Percentiles rank a stretch among this genome's conserved stretches.
These are phyloP conservation scores for Coptodon rendalli DNA, from an alignment of 2,113 vertebrate species.

Conservation along the genomic window DNA sequence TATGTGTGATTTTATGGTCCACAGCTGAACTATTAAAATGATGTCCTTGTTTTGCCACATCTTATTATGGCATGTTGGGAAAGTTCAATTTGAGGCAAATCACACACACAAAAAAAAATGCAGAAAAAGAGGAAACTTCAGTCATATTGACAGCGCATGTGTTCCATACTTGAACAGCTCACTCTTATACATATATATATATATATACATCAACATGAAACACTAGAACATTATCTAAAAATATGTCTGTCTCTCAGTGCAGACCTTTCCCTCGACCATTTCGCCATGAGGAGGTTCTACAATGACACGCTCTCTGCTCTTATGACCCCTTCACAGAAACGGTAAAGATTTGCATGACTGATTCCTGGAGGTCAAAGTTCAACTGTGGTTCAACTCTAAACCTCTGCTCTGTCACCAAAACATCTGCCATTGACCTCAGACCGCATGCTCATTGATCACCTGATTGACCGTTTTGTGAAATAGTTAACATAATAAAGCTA, in stretches of 20 bases:
- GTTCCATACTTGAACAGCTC: neutral
- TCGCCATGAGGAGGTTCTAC: slow-evolving; percentile 91
- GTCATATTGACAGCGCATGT: neutral
- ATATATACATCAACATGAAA: neutral
- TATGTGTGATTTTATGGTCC: neutral
- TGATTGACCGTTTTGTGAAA: neutral
- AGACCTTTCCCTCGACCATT: slow-evolving; percentile 88
- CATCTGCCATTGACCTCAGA: neutral
- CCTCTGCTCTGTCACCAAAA: neutral
- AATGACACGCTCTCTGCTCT: slow-evolving; percentile 82
- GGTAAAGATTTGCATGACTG: slow-evolving; percentile 60
- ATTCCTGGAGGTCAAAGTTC: neutral
- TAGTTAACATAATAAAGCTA: neutral
- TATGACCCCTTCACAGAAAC: slow-evolving; percentile 90
- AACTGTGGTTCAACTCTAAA: neutral
- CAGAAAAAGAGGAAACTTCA: neutral
- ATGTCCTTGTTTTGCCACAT: neutral
- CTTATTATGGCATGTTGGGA: neutral
- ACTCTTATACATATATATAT: neutral
- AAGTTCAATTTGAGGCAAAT: neutral
- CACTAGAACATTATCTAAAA: neutral
- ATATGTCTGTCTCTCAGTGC: slow-evolving; percentile 70
- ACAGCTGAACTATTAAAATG: neutral
- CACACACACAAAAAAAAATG: neutral
- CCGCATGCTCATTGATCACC: neutral